Base-by-base conservation (phyloP, 2,113 vertebrate species). In the Setophaga coronata region DNA sequence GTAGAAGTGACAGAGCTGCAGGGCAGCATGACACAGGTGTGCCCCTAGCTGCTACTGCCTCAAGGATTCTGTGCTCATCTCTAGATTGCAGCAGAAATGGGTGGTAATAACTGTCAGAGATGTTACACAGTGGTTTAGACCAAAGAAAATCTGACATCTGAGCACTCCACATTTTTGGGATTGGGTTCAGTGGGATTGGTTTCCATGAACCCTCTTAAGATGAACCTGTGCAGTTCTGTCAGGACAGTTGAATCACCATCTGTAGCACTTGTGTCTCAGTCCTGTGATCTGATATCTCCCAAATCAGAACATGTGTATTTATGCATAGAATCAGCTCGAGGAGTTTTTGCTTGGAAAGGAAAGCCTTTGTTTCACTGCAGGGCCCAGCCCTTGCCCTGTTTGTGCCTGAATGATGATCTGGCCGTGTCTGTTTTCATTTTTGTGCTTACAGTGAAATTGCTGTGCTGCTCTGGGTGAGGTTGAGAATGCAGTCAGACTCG, bases 401-500 rank as follows among this genome's bases (percentile, higher is more conserved):
- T 89, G 78, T 90, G 60, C 82, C 64, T 90, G 84, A 87, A 70
- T 83, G 82, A 76, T 88, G 90, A 96, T 95, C 40, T 82, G 23
- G 79, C 78, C 14, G 0, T 28, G 89, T 93, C 91, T 93, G 82
- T 86, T 93, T 89, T 90, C 83, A 66, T 90, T 94, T 95, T 88
- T 86, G 70, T 93, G 77, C 88, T 18, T 62, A 29, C 70, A 19
- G 58, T 87, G 78, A 93, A 95, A 48, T 96, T 94, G 93, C 89
- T 72, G 40, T 56, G 66, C 77, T 93, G 26, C 76, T 62, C 9
- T 45, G 90, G 97, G 97, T 94, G 97, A 96, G 91, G 96, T 71
- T 87, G 86, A 93, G 97, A 98, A 97, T 97, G 97, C 88, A 71
- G 95, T 95, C 87, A 91, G 88, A 97, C 96, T 96, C 0, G 97